These are phyloP conservation scores for Virgularia gustaviana DNA, from an alignment of 92 coral and sea anemone genomes.

Conservation along the genomic window DNA sequence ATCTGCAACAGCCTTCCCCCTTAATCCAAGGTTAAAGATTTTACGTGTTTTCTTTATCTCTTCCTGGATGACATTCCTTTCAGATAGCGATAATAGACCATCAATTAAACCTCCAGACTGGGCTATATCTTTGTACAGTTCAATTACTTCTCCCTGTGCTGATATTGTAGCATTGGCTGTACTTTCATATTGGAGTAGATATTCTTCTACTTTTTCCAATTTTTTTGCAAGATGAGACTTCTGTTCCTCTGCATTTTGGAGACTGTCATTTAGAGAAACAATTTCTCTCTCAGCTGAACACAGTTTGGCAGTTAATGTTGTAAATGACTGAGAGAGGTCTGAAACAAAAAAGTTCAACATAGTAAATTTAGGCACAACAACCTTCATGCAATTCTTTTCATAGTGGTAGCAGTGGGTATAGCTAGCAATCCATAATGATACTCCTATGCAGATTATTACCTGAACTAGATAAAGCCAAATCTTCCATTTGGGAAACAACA, in stretches of 20 bases:
- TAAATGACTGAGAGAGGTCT: too few species aligned
- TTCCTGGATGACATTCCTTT: constrained; percentile 18
- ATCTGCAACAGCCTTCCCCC: constrained; percentile 22
- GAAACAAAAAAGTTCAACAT: too few species aligned
- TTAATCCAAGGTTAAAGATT: constrained; percentile 31
- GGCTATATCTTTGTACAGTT: constrained; percentile 13
- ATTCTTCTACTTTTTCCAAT: neutral
- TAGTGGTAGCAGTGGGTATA: neutral
- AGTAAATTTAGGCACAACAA: too few species aligned
- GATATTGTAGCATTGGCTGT: neutral
- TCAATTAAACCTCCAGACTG: constrained; percentile 28
- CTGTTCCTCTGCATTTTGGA: neutral
- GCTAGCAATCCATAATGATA: neutral
- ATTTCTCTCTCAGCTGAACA: too few species aligned
- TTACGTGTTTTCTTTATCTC: constrained; percentile 34
- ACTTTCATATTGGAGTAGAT: neutral
- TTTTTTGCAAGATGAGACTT: neutral
- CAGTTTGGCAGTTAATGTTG: too few species aligned
- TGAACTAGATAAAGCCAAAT: neutral
- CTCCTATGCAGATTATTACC: neutral
- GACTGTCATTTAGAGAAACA: too few species aligned
- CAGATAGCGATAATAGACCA: constrained; percentile 46
- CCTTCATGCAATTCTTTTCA: neutral
- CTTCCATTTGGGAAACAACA: neutral
- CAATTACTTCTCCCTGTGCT: constrained; percentile 13